Evolutionary conservation across 2,888 invertebrate genomes (phyloP).

Genomic region (Scelioninae gen. 1): DNA sequence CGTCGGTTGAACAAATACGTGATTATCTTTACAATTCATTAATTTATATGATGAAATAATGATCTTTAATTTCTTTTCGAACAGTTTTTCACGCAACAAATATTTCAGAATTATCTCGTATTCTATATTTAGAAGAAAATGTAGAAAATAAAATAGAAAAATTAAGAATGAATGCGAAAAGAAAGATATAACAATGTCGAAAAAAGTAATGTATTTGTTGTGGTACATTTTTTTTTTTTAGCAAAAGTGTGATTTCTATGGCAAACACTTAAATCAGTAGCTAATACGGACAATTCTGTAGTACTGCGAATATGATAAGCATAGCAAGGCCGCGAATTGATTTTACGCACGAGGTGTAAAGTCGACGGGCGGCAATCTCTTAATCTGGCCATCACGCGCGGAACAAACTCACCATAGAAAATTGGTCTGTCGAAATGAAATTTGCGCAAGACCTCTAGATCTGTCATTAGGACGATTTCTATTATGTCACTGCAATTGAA

Average conservation of each 20-base stretch:
- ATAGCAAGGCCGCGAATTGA: slow-evolving; percentile 59
- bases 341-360: slow-evolving; percentile 67
- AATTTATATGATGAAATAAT: not conserved
- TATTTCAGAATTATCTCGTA: too few relatives aligned
- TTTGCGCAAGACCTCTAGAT: slow-evolving; percentile 66
- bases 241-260: slow-evolving; percentile 11
- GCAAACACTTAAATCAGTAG: slow-evolving; percentile 39
- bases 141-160: too few relatives aligned
- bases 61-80: not conserved
- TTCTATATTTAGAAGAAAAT: too few relatives aligned
- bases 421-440: slow-evolving; percentile 72
- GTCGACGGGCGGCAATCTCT: slow-evolving; percentile 56
- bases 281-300: slow-evolving; percentile 46
- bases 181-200: not conserved
- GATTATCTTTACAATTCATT: not conserved
- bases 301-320: slow-evolving; percentile 42
- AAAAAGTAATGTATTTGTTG: not conserved
- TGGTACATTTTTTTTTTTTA: not conserved
- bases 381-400: slow-evolving; percentile 59
- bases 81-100: too few relatives aligned
- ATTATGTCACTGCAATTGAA: slow-evolving; percentile 35
- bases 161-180: too few relatives aligned
- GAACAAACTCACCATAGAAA: slow-evolving; percentile 58
- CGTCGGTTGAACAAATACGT: not conserved
- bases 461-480: slow-evolving; percentile 59